Evolutionary conservation across 2,888 invertebrate genomes (phyloP).

Genomic region (Xanthia icteritia): DNA sequence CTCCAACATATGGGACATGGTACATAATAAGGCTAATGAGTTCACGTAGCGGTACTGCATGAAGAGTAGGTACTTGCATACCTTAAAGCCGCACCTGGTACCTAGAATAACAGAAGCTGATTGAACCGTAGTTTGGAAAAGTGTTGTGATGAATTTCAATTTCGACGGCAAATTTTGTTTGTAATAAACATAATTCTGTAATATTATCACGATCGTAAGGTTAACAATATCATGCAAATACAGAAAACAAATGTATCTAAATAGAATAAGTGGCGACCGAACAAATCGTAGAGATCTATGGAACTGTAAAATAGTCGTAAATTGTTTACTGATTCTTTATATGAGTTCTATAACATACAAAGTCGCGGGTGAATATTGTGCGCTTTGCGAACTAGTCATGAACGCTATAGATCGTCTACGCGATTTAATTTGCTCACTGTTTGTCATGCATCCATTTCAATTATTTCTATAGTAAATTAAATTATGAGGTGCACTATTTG

Average conservation of each 20-base stretch:
- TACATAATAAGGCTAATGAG: slow-evolving; percentile 1
- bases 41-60: not conserved
- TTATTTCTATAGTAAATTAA: not conserved
- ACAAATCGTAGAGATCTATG: not conserved
- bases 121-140: slow-evolving; percentile 1
- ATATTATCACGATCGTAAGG: not conserved
- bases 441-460: not conserved
- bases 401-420: not conserved
- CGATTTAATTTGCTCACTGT: not conserved
- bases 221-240: slow-evolving; percentile 6
- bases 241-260: slow-evolving; percentile 1
- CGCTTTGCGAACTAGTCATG: not conserved
- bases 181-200: not conserved
- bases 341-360: slow-evolving; percentile 8
- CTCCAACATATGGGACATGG: no score
- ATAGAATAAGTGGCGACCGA: slow-evolving; percentile 8
- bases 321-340: slow-evolving; percentile 37
- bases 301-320: slow-evolving; percentile 46
- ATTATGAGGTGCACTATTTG: not conserved
- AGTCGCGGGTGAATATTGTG: slow-evolving; percentile 7
- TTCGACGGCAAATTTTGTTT: not conserved
- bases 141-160: slow-evolving; percentile 1
- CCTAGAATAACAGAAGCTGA: slow-evolving; percentile 10
- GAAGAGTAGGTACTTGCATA: not conserved
- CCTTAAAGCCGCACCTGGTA: not conserved